A percentile compares a stretch with the other conserved stretches of the same genome.
Evolutionary conservation across 2,113 vertebrate genomes (phyloP).

Genomic region (Notothenia coriiceps): DNA sequence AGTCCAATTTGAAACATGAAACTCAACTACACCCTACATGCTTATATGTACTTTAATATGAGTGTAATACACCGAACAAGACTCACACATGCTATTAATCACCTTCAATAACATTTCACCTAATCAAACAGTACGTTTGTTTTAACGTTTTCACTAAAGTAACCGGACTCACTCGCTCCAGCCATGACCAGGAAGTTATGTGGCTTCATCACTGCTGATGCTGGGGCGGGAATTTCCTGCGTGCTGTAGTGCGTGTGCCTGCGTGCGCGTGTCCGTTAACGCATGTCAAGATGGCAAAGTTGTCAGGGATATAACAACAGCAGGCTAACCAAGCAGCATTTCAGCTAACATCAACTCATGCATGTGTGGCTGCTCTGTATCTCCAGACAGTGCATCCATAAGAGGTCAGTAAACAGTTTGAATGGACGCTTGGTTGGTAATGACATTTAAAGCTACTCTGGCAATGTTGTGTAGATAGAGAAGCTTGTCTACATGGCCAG

Average conservation of each 20-base stretch:
- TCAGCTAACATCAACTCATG: background rate
- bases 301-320: background rate
- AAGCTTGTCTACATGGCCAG: background rate
- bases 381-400: no score
- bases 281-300: slow-evolving; percentile 52
- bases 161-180: background rate
- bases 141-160: background rate
- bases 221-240: slow-evolving; percentile 72
- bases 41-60: background rate
- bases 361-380: background rate
- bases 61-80: fast-evolving
- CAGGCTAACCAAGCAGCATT: background rate
- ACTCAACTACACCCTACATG: fast-evolving
- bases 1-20: slow-evolving; percentile 39
- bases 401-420: slow-evolving; percentile 32
- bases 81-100: fast-evolving
- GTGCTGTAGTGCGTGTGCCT: slow-evolving; percentile 6
- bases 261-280: background rate
- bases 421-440: background rate
- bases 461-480: background rate
- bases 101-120: fast-evolving
- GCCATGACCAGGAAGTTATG: slow-evolving; percentile 47
- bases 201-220: fast-evolving
- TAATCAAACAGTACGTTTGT: fast-evolving
- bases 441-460: background rate